phyloP scores from a whole-genome alignment of 2,113 vertebrate species.

The Tiliqua scincoides region DNA sequence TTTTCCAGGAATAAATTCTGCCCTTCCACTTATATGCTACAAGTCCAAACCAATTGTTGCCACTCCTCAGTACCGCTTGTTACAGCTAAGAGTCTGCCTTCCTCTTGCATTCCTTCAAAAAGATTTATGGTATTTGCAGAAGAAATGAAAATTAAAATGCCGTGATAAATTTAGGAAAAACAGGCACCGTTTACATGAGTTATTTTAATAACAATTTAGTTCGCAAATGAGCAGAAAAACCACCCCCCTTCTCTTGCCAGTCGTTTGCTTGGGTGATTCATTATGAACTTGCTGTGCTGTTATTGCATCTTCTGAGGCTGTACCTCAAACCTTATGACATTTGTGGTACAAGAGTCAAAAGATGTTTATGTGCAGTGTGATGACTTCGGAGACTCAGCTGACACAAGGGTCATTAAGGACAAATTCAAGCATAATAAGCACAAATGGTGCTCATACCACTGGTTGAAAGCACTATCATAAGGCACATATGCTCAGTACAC shows the following conservation, averaged over 20 bases:
- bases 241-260: not conserved
- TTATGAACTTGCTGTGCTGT: not conserved
- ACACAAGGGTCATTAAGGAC: not conserved
- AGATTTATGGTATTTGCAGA: not conserved
- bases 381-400: not conserved
- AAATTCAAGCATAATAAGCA: not conserved
- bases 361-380: not conserved
- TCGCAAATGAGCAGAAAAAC: constrained; percentile 28
- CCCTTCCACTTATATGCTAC: not conserved
- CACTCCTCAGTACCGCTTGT: not conserved
- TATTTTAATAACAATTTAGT: constrained; percentile 45
- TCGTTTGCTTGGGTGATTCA: constrained; percentile 30
- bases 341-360: not conserved
- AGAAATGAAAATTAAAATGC: not conserved
- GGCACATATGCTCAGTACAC: no score
- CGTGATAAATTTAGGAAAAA: constrained; percentile 3
- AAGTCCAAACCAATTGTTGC: not conserved
- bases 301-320: not conserved
- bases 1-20: not conserved
- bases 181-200: not conserved
- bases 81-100: constrained; percentile 2
- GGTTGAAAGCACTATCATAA: no score
- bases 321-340: not conserved
- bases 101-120: not conserved
- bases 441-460: no score